Evolutionary conservation across 2,797 vertebrate species (phyloP).

Genomic region (Urocyon cinereoargenteus): DNA sequence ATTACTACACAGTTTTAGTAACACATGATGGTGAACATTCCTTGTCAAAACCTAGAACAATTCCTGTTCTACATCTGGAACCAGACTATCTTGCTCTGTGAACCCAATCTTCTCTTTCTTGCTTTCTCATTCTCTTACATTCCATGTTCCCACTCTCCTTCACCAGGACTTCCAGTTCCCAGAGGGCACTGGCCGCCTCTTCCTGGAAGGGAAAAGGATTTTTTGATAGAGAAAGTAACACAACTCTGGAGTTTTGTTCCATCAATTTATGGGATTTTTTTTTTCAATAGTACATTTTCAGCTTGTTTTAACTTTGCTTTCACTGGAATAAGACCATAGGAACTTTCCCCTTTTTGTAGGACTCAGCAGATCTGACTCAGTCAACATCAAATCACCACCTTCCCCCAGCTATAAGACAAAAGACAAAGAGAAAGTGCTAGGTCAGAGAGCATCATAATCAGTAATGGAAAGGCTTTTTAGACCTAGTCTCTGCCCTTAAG

Average conservation of each 20-base stretch:
- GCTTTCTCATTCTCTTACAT: background rate
- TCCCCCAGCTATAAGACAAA: background rate
- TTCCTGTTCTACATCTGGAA: background rate
- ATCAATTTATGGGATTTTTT: background rate
- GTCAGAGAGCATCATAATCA: background rate
- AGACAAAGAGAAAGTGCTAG: background rate
- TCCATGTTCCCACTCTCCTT: background rate
- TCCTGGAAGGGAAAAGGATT: background rate
- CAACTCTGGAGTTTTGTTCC: background rate
- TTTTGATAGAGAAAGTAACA: background rate
- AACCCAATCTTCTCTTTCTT: background rate
- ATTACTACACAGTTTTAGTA: background rate
- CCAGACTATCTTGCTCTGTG: background rate
- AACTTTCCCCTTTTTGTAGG: background rate
- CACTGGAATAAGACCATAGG: background rate
- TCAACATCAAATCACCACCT: background rate
- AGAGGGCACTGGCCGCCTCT: background rate
- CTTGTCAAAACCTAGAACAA: background rate
- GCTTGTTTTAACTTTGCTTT: slow-evolving; percentile 41
- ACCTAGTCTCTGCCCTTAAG: background rate
- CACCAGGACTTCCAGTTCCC: background rate
- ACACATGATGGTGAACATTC: background rate
- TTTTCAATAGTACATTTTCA: background rate
- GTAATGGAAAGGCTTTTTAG: background rate
- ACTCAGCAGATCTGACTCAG: background rate